Evolutionary conservation across 1,140 invertebrate genomes (phyloP), one percentile per base, ranked within the genome.

Genomic region (Physella acuta): DNA sequence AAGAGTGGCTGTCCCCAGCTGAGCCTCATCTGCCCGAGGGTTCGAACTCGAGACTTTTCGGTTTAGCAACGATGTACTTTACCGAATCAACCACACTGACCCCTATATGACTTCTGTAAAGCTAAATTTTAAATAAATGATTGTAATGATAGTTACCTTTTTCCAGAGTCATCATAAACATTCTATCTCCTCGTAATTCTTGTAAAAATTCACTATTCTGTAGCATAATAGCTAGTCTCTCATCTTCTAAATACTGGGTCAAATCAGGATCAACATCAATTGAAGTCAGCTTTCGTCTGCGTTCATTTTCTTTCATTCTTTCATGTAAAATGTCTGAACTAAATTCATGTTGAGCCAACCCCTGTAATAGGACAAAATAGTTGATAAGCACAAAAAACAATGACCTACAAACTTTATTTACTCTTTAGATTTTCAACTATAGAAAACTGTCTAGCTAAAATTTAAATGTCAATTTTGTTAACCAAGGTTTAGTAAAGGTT

Each of bases 161-260:
- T 79, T 95, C 92, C 55, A 96, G 85, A 3, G 92, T 92, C 44
- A 90, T 91, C 84, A 95, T 90, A 79, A 96, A 96, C 78, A 95
- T 93, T 82, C 94, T 90, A 82, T 96, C 94, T 88, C 91, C 91
- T 70, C 93, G 86, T 34, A 96, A 85, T 81, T 94, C 92, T 51
- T 91, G 89, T 89, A 96, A 91, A 78, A 96, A 96, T 85, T 96
- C 94, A 82, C 94, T 93, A 80, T 95, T 95, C 82, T 96, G 94
- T 60, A 96, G 85, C 84, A 94, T 92, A 66, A 94, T 88, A 0
- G 93, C 93, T 67, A 96, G 92, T 73, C 92, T 70, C 61, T 85
- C 83, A 72, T 85, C 83, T 49, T 83, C 82, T 68, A 91, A 85
- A 78, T 88, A 87, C 75, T 87, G 88, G 1, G 89, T 87, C 49